phyloP scores from a whole-genome alignment of 2,888 invertebrate genomes.

The Rhingia campestris region DNA sequence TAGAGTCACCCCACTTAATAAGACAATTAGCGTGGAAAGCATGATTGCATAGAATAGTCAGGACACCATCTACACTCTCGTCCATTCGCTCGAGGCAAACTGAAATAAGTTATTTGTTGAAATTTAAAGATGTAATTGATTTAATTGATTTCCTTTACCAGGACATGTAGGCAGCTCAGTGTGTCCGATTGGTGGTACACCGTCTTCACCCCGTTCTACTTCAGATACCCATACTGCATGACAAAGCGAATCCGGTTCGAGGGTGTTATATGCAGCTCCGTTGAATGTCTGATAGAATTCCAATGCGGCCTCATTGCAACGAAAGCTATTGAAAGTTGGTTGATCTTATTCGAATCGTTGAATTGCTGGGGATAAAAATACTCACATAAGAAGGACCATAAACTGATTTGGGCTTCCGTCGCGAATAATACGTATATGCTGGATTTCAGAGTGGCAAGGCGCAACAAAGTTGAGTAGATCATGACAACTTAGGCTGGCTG shows the following conservation, averaged over 20 bases:
- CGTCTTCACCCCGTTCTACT: slow-evolving; percentile 93
- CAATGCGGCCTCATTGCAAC: slow-evolving; percentile 90
- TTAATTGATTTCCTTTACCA: slow-evolving; percentile 83
- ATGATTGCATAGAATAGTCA: slow-evolving; percentile 99
- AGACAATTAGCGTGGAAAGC: slow-evolving; percentile 98
- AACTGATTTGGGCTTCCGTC: slow-evolving; percentile 97
- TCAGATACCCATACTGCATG: slow-evolving; percentile 97
- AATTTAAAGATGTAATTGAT: not conserved
- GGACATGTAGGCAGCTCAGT: slow-evolving; percentile 99
- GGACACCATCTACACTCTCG: slow-evolving; percentile 98
- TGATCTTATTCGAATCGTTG: not conserved
- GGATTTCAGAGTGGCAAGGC: slow-evolving; percentile 94
- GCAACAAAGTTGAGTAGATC: slow-evolving; percentile 97
- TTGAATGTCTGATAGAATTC: slow-evolving; percentile 97
- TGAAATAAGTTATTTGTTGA: slow-evolving; percentile 3
- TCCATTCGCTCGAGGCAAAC: slow-evolving; percentile 94
- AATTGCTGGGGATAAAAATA: slow-evolving; percentile 1
- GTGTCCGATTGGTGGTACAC: slow-evolving; percentile 88
- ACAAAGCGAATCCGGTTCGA: slow-evolving; percentile 96
- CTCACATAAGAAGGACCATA: slow-evolving; percentile 91
- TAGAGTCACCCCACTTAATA: slow-evolving; percentile 97
- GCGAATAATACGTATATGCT: slow-evolving; percentile 94
- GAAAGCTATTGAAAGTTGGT: slow-evolving; percentile 84
- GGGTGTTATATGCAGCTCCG: slow-evolving; percentile 94
- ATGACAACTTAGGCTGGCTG: slow-evolving; percentile 94